phyloP scores from a whole-genome alignment of 2,113 vertebrate genomes.

The Malurus cyaneus region DNA sequence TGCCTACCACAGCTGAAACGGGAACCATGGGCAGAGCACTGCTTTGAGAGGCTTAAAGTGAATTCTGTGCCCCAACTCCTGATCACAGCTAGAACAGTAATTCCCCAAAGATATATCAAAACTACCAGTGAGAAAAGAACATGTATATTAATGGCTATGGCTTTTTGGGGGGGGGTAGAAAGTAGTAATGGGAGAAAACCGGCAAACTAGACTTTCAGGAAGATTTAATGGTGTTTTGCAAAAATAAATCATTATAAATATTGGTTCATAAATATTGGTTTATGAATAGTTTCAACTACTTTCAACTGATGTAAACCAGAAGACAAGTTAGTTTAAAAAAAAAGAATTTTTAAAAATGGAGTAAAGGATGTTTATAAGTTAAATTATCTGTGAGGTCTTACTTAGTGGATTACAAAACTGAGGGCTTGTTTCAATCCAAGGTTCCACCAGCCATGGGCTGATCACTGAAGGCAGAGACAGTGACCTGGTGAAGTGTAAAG shows the following conservation, averaged over 20 bases:
- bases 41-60: background rate
- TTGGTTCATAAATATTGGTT: background rate
- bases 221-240: background rate
- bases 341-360: background rate
- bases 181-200: background rate
- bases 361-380: background rate
- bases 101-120: background rate
- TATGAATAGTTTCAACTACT: background rate
- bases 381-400: background rate
- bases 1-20: background rate
- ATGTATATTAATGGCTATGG: background rate
- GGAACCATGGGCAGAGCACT: background rate
- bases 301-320: background rate
- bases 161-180: background rate
- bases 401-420: background rate
- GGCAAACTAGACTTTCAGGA: background rate
- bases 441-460: background rate
- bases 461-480: background rate
- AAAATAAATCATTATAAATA: background rate
- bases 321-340: background rate
- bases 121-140: background rate
- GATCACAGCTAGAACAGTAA: background rate
- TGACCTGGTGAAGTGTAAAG: background rate
- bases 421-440: background rate
- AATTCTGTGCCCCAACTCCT: background rate